Evolutionary conservation across 2,113 vertebrate genomes (phyloP).

Genomic region (Bucco capensis): DNA sequence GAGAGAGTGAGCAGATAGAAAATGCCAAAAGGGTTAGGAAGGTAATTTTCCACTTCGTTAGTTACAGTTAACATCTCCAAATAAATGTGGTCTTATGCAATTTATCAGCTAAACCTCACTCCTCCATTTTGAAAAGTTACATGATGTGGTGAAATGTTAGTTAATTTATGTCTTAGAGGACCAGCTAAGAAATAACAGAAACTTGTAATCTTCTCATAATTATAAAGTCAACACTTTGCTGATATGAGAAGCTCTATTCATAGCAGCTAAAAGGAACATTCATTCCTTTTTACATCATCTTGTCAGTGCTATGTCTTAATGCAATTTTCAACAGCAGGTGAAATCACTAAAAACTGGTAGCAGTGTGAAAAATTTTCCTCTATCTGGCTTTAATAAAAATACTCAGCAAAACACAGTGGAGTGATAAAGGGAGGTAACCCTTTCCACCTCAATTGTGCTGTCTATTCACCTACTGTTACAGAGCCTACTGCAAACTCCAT

Average conservation of each 20-base stretch:
- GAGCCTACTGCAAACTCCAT: rapidly evolving
- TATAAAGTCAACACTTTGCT: conserved; percentile 1
- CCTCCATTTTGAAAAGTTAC: not conserved
- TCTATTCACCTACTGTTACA: not conserved
- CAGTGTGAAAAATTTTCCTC: not conserved
- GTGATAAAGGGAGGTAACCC: not conserved
- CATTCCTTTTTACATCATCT: conserved; percentile 41
- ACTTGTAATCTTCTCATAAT: not conserved
- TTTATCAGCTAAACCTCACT: not conserved
- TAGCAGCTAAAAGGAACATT: conserved; percentile 36
- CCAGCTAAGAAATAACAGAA: conserved; percentile 1
- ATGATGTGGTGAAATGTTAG: not conserved
- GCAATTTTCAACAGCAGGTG: conserved; percentile 36
- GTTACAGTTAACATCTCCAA: not conserved
- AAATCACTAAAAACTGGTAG: not conserved
- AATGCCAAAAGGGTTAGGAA: not conserved
- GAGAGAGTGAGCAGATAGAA: not conserved
- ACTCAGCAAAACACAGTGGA: not conserved
- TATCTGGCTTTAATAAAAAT: conserved; percentile 39
- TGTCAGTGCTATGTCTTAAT: not conserved
- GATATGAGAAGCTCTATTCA: conserved; percentile 45
- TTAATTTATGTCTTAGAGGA: not conserved
- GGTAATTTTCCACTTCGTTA: not conserved
- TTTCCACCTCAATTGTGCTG: not conserved
- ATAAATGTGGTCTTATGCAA: not conserved